Evolutionary conservation across 2,797 vertebrate species (phyloP).

Genomic region (Lindbergichthys nudifrons): DNA sequence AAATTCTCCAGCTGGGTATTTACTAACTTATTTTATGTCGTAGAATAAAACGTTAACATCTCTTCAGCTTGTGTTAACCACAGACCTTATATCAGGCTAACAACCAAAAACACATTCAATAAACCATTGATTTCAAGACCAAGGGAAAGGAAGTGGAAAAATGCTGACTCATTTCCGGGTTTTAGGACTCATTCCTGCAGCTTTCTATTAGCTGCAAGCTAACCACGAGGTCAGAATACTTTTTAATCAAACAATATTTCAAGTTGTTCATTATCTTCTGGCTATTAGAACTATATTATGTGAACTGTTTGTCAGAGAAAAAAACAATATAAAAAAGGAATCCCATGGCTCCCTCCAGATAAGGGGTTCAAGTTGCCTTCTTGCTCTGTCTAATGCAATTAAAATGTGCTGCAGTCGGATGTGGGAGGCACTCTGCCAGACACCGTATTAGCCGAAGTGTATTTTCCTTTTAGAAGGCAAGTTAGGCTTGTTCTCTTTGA

Average conservation of each 20-base stretch:
- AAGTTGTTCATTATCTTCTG: not conserved
- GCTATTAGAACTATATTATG: not conserved
- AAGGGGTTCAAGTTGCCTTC: constrained; percentile 15
- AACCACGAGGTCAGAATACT: constrained; percentile 28
- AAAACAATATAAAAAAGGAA: not conserved
- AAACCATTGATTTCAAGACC: too few relatives aligned
- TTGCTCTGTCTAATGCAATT: constrained; percentile 39
- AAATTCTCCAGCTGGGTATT: too few relatives aligned
- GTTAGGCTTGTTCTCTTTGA: constrained; percentile 18
- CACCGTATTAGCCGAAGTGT: constrained; percentile 61
- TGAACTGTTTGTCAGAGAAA: not conserved
- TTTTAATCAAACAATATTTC: constrained; percentile 4
- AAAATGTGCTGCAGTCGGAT: constrained; percentile 38
- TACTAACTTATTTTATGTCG: too few relatives aligned
- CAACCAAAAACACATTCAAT: too few relatives aligned
- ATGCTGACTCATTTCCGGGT: too few relatives aligned
- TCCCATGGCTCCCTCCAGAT: constrained; percentile 2
- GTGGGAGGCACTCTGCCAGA: constrained; percentile 55
- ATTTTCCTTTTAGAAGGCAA: constrained; percentile 54
- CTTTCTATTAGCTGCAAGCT: constrained; percentile 49
- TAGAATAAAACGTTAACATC: too few relatives aligned
- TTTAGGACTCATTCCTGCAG: too few relatives aligned
- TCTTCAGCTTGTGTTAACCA: too few relatives aligned
- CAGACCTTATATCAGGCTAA: too few relatives aligned
- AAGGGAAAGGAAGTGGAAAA: too few relatives aligned